Evolutionary conservation across 1,140 invertebrate species (phyloP), one percentile per base, ranked within the genome.

Genomic region (Agrypnia vestita): DNA sequence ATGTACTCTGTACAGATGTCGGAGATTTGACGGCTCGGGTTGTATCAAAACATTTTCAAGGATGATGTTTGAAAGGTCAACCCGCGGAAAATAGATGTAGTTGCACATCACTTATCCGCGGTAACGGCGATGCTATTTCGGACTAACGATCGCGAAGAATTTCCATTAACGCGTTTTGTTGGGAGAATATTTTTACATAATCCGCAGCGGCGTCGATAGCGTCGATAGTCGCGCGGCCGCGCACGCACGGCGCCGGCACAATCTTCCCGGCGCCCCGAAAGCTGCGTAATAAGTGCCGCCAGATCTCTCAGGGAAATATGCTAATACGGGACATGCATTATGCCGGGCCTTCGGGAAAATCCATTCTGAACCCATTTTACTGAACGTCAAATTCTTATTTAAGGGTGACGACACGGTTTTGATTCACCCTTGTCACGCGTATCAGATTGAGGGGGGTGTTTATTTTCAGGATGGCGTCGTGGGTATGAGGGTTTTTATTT

Each of bases 101-200:
- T 64, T 13, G 11, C 9, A n/a, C 35, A 1, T 35, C 11, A 69
- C n/a, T 67, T 69, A 69, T 69, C 46, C 64, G 9, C 12, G 44
- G 3, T 69, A 69, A 69, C n/a, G 44, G n/a, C 64, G 17, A n/a
- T 46, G 6, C 64, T 69, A 69, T 69, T 69, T 69, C 17, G 8
- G 46, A 25, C 9, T 43, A 69, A 49, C 15, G 64, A 47, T 49
- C 64, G 64, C 4, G 15, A 69, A 49, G 44, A 46, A 69, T 69
- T 69, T 47, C 64, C 64, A 69, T 49, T 21, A 69, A 35, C n/a
- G 69, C 53, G 35, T 43, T 49, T 55, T 17, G 64, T 55, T 55
- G 47, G n/a, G n/a, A 53, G 55, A 46, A 47, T 76, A 49, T 69
- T 78, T 78, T 78, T 78, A 78, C 62, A 78, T 71, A 78, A 78